Evolutionary conservation across 2,113 vertebrate genomes (phyloP), one percentile per base, ranked within the genome.

Genomic region (Tupaia chinensis): DNA sequence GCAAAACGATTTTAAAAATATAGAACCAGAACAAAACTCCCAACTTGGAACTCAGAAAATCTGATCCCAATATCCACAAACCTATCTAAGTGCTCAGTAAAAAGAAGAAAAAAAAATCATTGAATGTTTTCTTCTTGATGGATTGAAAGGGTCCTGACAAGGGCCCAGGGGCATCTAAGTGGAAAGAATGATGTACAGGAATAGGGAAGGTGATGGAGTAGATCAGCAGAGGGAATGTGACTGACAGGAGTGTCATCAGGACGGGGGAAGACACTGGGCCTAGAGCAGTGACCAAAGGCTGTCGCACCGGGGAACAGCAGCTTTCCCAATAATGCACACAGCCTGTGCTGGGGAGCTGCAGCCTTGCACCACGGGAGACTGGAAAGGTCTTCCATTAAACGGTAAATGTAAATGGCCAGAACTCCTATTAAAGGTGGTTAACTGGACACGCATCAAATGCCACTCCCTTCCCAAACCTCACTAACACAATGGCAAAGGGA

Each of bases 101-200:
- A 32, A 4, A 74, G 70, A 65, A 77, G 70, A 70, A 70, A 16
- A 70, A 56, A 53, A 60, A 54, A 9, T 25, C 12, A 84, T 66
- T 70, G 85, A 32, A 88, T 87, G 88, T n/a, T n/a, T 90, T 61
- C 77, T 68, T 56, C 23, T 88, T 92, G 79, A 93, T 93, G 77
- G 80, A 95, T 93, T 89, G 29, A 91, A 82, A 89, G 29, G 77
- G 34, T 79, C 86, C 82, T 95, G 80, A 83, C 73, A 94, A 84
- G 86, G 58, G 17, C 60, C 89, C 66, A 74, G 70, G 72, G 87
- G 66, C 94, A 89, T 61, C 10, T 89, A 63, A 77, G 83, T 83
- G 61, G 54, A 91, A 93, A 58, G 66, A 69, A 84, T 65, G 80
- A 77, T 76, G 34, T 56, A 32, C 17, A 70, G 54, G 66, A 89